These are phyloP conservation scores for Antennarius striatus DNA, from an alignment of 2,113 vertebrate species.

Conservation along the genomic window DNA sequence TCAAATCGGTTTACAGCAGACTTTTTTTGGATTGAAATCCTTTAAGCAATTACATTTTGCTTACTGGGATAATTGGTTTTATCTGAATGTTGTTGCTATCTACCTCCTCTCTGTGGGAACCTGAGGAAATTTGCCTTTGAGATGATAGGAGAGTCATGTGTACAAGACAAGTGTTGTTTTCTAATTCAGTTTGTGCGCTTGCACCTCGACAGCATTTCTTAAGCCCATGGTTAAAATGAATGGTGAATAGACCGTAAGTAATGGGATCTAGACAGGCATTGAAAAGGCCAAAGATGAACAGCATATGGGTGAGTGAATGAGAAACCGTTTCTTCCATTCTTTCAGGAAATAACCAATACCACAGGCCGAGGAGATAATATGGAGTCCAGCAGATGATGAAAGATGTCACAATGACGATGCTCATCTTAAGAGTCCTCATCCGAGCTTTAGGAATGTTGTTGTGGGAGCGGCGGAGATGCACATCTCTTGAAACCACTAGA, in stretches of 20 bases:
- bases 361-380: conserved; percentile 83
- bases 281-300: conserved; percentile 84
- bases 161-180: conserved; percentile 72
- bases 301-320: conserved; percentile 82
- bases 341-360: conserved; percentile 84
- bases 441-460: conserved; percentile 85
- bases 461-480: conserved; percentile 81
- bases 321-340: conserved; percentile 81
- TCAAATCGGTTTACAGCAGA: not conserved
- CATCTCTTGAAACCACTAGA: conserved; percentile 77
- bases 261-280: conserved; percentile 82
- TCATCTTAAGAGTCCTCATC: conserved; percentile 85
- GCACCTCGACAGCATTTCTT: conserved; percentile 59
- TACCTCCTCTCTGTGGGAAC: not conserved
- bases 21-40: not conserved
- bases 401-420: conserved; percentile 82
- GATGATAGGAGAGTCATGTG: conserved; percentile 56
- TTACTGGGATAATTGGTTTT: conserved; percentile 43
- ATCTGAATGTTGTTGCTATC: conserved; percentile 19
- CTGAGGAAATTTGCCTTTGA: conserved; percentile 16
- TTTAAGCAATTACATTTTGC: conserved; percentile 50
- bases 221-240: conserved; percentile 74
- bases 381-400: conserved; percentile 87
- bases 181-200: conserved; percentile 27
- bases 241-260: conserved; percentile 81